Conservation (phyloP, 1,140 invertebrate genomes). For the Spodoptera litura region DNA sequence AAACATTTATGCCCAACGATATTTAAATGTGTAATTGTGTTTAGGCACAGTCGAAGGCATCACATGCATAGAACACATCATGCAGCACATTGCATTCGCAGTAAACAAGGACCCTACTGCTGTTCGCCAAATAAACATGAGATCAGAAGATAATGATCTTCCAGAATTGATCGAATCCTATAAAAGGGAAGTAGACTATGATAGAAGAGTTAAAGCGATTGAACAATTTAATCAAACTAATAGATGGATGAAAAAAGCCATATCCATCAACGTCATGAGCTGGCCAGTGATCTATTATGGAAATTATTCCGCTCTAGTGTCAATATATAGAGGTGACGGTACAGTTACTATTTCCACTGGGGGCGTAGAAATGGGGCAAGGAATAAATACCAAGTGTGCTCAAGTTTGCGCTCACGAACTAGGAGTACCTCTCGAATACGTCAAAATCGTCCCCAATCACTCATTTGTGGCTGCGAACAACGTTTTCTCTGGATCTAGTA, state of each 20-base stretch:
- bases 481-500: constrained; percentile 90
- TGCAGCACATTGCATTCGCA: constrained; percentile 92
- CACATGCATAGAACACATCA: constrained; percentile 91
- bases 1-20: too few relatives aligned
- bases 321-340: constrained; percentile 91
- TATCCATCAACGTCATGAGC: constrained; percentile 89
- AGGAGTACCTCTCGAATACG: constrained; percentile 89
- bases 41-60: constrained; percentile 88
- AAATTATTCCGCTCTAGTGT: constrained; percentile 88
- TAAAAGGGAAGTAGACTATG: constrained; percentile 85
- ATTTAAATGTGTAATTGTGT: constrained; percentile 1
- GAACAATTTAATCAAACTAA: constrained; percentile 89
- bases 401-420: constrained; percentile 92
- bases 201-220: constrained; percentile 85
- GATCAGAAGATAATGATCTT: constrained; percentile 75
- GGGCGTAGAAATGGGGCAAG: constrained; percentile 95
- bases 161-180: constrained; percentile 69
- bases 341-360: constrained; percentile 91
- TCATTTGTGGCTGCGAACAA: constrained; percentile 89
- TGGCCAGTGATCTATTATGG: constrained; percentile 87
- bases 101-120: constrained; percentile 90
- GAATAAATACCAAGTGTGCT: constrained; percentile 89
- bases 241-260: constrained; percentile 92
- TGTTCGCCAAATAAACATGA: constrained; percentile 89
- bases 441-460: constrained; percentile 90